Percentiles rank a stretch among this genome's conserved stretches.
Conservation (phyloP, 2,888 invertebrate species). For the Dinocampus coccinellae region DNA sequence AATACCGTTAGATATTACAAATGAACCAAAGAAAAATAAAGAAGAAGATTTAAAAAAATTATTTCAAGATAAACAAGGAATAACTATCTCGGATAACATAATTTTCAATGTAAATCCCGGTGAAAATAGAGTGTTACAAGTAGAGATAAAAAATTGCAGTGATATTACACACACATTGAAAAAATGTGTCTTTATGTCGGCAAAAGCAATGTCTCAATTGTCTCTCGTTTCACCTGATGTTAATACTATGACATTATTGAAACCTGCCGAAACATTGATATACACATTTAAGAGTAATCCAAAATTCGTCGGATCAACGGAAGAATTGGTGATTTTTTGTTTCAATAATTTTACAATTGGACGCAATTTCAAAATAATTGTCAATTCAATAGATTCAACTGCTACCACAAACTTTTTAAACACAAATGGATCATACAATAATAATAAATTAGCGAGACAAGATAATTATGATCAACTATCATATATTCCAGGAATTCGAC, state of each 20-base stretch:
- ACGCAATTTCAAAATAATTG: conserved; percentile 73
- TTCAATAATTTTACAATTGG: conserved; percentile 76
- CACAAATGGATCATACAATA: conserved; percentile 18
- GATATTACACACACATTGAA: conserved; percentile 68
- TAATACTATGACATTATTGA: conserved; percentile 64
- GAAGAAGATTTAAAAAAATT: conserved; percentile 49
- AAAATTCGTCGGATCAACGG: conserved; percentile 74
- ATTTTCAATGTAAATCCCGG: conserved; percentile 68
- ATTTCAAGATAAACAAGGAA: conserved; percentile 69
- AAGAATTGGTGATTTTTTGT: conserved; percentile 74
- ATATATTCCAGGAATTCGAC: conserved; percentile 72
- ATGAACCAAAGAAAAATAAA: background rate
- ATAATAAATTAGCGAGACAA: conserved; percentile 32
- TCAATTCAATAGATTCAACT: conserved; percentile 58
- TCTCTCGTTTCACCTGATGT: conserved; percentile 67
- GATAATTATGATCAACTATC: conserved; percentile 63
- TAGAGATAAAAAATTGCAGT: conserved; percentile 71
- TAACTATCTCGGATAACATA: conserved; percentile 72
- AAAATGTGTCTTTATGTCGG: conserved; percentile 72
- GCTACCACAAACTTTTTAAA: background rate
- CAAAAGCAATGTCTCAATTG: conserved; percentile 72
- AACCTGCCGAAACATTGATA: conserved; percentile 67
- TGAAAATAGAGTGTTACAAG: conserved; percentile 67
- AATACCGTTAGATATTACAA: background rate
- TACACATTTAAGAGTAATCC: conserved; percentile 72